Evolutionary conservation across 2,888 invertebrate genomes (phyloP).

Genomic region (Silvanus unidentatus): DNA sequence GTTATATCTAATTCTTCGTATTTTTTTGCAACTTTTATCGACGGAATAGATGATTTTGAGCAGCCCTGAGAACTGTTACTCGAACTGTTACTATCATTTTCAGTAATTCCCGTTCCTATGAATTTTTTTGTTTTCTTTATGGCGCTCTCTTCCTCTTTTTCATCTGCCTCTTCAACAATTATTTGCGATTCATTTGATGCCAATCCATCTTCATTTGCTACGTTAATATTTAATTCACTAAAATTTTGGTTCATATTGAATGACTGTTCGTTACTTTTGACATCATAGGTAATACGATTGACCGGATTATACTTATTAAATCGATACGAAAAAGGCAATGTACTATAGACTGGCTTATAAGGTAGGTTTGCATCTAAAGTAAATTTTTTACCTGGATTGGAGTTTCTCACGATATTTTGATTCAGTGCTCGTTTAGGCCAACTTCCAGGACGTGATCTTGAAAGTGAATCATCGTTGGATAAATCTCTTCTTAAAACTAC

Average conservation of each 20-base stretch:
- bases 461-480: neutral
- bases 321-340: neutral
- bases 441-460: neutral
- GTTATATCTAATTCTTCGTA: constrained; percentile 21
- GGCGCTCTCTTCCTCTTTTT: neutral
- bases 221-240: neutral
- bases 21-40: constrained; percentile 21
- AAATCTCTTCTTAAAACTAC: neutral
- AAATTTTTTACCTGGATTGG: too few species aligned
- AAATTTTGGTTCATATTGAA: neutral
- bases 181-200: neutral
- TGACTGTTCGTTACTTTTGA: neutral
- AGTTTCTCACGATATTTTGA: too few species aligned
- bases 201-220: neutral
- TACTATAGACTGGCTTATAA: neutral
- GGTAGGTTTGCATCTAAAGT: neutral
- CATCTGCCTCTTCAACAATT: neutral
- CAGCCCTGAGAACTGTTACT: neutral
- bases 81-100: constrained; percentile 5
- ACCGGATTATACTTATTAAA: neutral
- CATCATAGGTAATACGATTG: neutral
- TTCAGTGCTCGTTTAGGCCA: too few species aligned
- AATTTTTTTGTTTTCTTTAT: neutral
- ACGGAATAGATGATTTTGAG: constrained; percentile 5
- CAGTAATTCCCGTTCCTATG: constrained; percentile 2